Evolutionary conservation across 2,797 vertebrate genomes (phyloP).

Genomic region (Manis crassicaudata): DNA sequence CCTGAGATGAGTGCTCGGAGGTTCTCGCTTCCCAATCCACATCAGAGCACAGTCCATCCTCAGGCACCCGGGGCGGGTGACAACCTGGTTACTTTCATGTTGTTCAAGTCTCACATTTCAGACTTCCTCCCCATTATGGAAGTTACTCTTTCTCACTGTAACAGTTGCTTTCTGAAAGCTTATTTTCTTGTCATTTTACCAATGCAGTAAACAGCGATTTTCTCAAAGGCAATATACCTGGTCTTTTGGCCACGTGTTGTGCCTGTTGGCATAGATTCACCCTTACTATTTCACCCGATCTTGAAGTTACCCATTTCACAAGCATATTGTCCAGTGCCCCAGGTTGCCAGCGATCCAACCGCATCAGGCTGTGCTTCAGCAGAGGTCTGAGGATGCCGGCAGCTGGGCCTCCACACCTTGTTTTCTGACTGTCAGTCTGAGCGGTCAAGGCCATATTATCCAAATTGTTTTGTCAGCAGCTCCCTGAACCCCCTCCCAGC

Average conservation of each 20-base stretch:
- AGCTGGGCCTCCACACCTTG: not conserved
- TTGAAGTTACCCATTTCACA: not conserved
- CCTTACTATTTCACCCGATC: not conserved
- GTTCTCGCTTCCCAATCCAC: not conserved
- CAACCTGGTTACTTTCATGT: not conserved
- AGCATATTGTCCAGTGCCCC: not conserved
- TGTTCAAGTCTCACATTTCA: not conserved
- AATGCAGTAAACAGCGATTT: not conserved
- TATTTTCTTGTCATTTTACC: not conserved
- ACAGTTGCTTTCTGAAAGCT: not conserved
- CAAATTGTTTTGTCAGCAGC: not conserved
- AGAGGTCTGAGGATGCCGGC: not conserved
- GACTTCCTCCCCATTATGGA: not conserved
- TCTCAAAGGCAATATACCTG: not conserved
- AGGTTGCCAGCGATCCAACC: not conserved
- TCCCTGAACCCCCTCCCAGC: not conserved
- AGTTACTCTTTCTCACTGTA: not conserved
- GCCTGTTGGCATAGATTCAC: not conserved
- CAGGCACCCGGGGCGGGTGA: not conserved
- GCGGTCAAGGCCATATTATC: not conserved
- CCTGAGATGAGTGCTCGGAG: not conserved
- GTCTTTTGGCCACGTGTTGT: not conserved
- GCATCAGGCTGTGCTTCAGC: not conserved
- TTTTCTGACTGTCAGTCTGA: not conserved
- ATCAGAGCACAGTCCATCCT: not conserved